Evolutionary conservation across 2,113 vertebrate species (phyloP).

Genomic region (Chaenocephalus aceratus): DNA sequence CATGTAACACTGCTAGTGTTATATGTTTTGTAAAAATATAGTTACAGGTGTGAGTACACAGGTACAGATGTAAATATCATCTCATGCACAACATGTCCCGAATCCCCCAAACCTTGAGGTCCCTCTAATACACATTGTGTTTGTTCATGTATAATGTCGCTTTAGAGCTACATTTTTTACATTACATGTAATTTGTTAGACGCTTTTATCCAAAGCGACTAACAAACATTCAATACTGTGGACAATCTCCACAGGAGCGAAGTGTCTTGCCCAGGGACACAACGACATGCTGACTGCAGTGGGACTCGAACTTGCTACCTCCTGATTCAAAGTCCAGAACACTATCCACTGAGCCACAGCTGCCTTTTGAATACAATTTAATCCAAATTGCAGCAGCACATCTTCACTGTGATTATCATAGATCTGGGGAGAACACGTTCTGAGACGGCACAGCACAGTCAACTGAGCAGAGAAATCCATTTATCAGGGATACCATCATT

Average conservation of each 20-base stretch:
- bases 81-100: neutral
- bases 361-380: neutral
- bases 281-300: too few species aligned
- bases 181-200: too few species aligned
- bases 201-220: too few species aligned
- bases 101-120: neutral
- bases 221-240: too few species aligned
- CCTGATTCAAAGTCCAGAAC: too few species aligned
- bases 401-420: slow-evolving; percentile 3
- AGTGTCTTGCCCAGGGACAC: too few species aligned
- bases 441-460: neutral
- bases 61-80: neutral
- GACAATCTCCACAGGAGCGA: too few species aligned
- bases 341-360: too few species aligned
- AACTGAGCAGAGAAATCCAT: neutral
- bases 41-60: neutral
- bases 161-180: neutral
- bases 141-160: neutral
- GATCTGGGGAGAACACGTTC: slow-evolving; percentile 5
- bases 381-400: neutral
- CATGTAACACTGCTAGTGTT: neutral
- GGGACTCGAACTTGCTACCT: too few species aligned
- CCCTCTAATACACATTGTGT: neutral
- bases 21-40: neutral
- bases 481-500: slow-evolving; percentile 16